Percentiles rank a stretch among this genome's conserved stretches.
These are phyloP conservation scores for Urosaurus nigricauda DNA, from an alignment of 2,797 vertebrate genomes.

Conservation along the genomic window DNA sequence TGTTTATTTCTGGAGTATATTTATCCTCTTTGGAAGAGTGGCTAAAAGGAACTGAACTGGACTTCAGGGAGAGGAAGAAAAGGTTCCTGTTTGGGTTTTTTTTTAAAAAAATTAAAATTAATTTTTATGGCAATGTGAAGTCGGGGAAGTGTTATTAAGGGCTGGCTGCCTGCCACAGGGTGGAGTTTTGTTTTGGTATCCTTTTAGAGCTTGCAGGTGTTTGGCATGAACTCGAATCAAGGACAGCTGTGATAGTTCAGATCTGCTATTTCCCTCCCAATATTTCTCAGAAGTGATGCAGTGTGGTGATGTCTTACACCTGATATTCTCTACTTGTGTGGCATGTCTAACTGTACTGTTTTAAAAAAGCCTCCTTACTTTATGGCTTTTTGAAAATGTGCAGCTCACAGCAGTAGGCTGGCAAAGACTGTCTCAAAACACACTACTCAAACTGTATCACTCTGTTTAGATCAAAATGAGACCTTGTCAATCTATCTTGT, in stretches of 20 bases:
- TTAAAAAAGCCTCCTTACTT: conserved; percentile 48
- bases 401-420: conserved; percentile 30
- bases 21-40: conserved; percentile 72
- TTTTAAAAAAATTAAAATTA: conserved; percentile 79
- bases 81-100: conserved; percentile 68
- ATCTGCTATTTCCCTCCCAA: conserved; percentile 79
- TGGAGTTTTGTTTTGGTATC: conserved; percentile 86
- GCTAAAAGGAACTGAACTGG: conserved; percentile 73
- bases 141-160: conserved; percentile 79
- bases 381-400: conserved; percentile 20
- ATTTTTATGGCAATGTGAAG: conserved; percentile 82
- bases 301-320: conserved; percentile 80
- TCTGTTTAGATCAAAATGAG: conserved; percentile 20
- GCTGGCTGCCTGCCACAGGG: conserved; percentile 82
- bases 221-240: conserved; percentile 81
- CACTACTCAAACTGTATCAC: conserved; percentile 15
- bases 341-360: conserved; percentile 68
- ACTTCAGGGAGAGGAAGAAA: conserved; percentile 81
- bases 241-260: conserved; percentile 85
- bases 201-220: conserved; percentile 87
- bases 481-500: conserved; percentile 19
- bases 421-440: conserved; percentile 28
- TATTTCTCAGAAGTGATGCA: conserved; percentile 84
- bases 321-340: conserved; percentile 84
- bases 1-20: conserved; percentile 69